A percentile compares a stretch with the other conserved stretches of the same genome.
phyloP scores from a whole-genome alignment of 2,888 invertebrate genomes.

The Drosophila formosana region DNA sequence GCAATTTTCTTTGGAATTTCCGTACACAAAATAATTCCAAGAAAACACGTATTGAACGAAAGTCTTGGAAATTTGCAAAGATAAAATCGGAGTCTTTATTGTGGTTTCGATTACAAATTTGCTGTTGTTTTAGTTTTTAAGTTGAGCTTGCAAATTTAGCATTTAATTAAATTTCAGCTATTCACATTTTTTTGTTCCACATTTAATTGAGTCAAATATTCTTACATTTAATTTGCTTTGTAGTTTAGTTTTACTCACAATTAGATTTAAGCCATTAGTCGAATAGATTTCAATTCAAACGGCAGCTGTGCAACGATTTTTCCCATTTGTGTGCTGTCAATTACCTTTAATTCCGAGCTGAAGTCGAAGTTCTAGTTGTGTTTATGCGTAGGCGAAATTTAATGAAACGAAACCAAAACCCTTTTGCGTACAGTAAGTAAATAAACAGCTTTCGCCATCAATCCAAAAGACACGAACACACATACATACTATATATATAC shows the following conservation, averaged over 20 bases:
- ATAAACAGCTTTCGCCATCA: slow-evolving; percentile 56
- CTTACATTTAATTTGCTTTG: not conserved
- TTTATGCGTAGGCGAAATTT: slow-evolving; percentile 45
- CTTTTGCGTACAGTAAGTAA: slow-evolving; percentile 60
- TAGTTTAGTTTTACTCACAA: not conserved
- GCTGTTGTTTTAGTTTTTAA: not conserved
- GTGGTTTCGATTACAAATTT: not conserved
- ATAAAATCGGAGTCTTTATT: not conserved
- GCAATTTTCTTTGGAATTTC: not conserved
- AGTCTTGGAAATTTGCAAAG: not conserved
- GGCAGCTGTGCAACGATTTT: slow-evolving; percentile 4
- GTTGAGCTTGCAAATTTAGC: not conserved
- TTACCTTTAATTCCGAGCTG: slow-evolving; percentile 9
- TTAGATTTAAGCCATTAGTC: slow-evolving; percentile 4
- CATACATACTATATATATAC: not conserved
- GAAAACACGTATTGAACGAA: not conserved
- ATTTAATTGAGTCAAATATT: slow-evolving; percentile 2
- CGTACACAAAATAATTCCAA: not conserved
- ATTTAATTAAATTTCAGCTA: not conserved
- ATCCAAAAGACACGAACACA: slow-evolving; percentile 25
- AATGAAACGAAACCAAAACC: slow-evolving; percentile 69
- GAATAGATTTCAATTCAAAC: not conserved
- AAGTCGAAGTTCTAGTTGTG: slow-evolving; percentile 15
- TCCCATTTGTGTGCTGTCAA: slow-evolving; percentile 29
- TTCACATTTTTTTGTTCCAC: not conserved